phyloP scores from a whole-genome alignment of 2,797 vertebrate species.

The Pagetopsis macropterus region DNA sequence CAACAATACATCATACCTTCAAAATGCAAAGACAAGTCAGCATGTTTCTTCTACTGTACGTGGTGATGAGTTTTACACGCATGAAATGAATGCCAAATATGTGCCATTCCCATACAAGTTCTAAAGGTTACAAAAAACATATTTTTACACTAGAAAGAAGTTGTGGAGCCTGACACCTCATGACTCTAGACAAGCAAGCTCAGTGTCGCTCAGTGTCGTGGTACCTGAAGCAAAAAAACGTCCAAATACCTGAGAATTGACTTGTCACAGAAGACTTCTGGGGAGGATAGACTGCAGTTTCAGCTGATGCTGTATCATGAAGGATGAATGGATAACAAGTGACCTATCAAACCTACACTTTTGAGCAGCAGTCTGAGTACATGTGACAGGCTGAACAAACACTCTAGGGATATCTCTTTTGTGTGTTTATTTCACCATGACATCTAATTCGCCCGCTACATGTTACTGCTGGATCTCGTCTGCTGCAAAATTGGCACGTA shows the following conservation, averaged over 20 bases:
- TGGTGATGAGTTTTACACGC: not conserved
- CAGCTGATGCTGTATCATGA: conserved; percentile 49
- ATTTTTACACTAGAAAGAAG: not conserved
- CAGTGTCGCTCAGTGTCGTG: conserved; percentile 20
- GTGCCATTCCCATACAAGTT: not conserved
- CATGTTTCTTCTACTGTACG: not conserved
- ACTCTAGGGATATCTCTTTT: conserved; percentile 23
- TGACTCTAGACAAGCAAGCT: conserved; percentile 42
- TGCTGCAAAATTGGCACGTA: conserved; percentile 1
- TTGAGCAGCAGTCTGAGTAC: conserved; percentile 49
- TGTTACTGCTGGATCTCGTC: conserved; percentile 3
- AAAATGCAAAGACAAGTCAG: not conserved
- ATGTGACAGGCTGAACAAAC: conserved; percentile 55
- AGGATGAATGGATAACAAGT: conserved; percentile 64
- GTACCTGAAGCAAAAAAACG: conserved; percentile 50
- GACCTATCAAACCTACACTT: conserved; percentile 58
- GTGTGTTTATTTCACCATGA: conserved; percentile 58
- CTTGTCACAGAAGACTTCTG: conserved; percentile 53
- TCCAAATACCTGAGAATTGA: conserved; percentile 43
- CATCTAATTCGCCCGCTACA: conserved; percentile 19
- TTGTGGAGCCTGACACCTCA: conserved; percentile 34
- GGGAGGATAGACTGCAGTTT: conserved; percentile 31
- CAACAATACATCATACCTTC: not conserved
- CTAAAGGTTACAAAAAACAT: not conserved
- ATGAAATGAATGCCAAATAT: not conserved